Conservation (phyloP, 2,797 vertebrate genomes). For the Oophaga sylvatica region DNA sequence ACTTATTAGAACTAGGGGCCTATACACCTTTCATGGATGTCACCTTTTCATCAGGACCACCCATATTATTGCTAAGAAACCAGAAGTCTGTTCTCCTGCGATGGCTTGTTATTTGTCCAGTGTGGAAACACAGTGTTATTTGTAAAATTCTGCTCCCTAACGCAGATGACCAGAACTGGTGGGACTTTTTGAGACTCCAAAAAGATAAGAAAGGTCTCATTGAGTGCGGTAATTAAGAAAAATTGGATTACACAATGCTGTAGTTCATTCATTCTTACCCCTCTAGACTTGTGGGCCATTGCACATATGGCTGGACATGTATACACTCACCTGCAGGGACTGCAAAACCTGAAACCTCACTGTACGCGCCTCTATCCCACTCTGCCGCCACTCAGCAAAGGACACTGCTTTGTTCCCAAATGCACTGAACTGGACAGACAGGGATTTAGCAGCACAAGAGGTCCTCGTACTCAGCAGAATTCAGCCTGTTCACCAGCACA, state of each 20-base stretch:
- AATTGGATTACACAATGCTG: too few relatives aligned
- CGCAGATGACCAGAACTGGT: background rate
- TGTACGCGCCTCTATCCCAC: background rate
- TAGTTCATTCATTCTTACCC: background rate
- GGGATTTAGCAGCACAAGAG: conserved; percentile 61
- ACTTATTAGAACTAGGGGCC: too few relatives aligned
- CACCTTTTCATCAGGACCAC: too few relatives aligned
- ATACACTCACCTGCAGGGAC: conserved; percentile 24
- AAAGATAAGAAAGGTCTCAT: too few relatives aligned
- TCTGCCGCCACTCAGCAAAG: conserved; percentile 18
- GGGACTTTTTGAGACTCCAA: background rate
- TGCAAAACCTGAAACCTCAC: background rate
- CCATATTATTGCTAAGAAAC: too few relatives aligned
- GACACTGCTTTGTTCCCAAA: conserved; percentile 54
- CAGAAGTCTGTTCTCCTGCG: too few relatives aligned
- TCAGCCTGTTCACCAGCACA: conserved; percentile 19
- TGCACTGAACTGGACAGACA: conserved; percentile 62
- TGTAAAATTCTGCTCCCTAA: background rate
- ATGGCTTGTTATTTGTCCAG: background rate
- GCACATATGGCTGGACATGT: background rate
- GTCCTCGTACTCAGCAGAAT: conserved; percentile 60
- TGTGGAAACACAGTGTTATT: background rate
- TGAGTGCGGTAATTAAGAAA: too few relatives aligned
- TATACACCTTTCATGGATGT: too few relatives aligned
- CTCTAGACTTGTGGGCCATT: background rate